Conservation (phyloP, 2,888 invertebrate species). For the Tiliacea aurago region DNA sequence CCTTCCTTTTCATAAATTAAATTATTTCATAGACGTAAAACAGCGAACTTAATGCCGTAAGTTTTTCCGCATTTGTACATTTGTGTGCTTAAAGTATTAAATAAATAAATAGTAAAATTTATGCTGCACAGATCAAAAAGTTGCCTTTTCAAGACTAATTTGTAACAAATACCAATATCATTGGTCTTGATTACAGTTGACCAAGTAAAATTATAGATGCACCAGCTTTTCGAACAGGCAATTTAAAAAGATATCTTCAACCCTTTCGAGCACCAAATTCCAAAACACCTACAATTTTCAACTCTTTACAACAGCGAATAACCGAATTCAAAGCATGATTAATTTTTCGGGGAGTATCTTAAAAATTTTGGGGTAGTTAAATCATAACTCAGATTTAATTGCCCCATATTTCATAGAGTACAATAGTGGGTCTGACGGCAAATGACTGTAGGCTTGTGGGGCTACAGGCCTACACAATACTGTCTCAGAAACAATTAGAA, state of each 20-base stretch:
- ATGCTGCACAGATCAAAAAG: too few relatives aligned
- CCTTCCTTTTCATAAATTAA: too few relatives aligned
- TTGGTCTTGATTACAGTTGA: not conserved
- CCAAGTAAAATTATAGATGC: not conserved
- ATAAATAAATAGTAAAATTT: too few relatives aligned
- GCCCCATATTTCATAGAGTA: constrained; percentile 72
- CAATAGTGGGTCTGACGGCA: constrained; percentile 69
- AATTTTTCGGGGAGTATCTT: constrained; percentile 66
- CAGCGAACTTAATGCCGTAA: too few relatives aligned
- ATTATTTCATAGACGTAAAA: too few relatives aligned
- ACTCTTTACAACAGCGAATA: constrained; percentile 44
- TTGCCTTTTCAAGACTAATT: not conserved
- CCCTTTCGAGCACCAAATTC: constrained; percentile 34
- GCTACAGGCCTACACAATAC: constrained; percentile 66
- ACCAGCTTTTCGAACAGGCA: not conserved
- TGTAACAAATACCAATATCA: not conserved
- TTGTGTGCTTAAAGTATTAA: too few relatives aligned
- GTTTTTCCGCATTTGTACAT: too few relatives aligned
- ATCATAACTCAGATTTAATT: constrained; percentile 77
- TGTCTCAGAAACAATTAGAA: constrained; percentile 77
- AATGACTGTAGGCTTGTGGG: constrained; percentile 63
- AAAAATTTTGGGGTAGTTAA: constrained; percentile 70
- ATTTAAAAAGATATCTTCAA: constrained; percentile 14
- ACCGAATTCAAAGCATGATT: constrained; percentile 61
- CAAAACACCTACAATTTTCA: constrained; percentile 45